Conservation (phyloP, 2,797 vertebrate species). For the Leptatherina wallacei region DNA sequence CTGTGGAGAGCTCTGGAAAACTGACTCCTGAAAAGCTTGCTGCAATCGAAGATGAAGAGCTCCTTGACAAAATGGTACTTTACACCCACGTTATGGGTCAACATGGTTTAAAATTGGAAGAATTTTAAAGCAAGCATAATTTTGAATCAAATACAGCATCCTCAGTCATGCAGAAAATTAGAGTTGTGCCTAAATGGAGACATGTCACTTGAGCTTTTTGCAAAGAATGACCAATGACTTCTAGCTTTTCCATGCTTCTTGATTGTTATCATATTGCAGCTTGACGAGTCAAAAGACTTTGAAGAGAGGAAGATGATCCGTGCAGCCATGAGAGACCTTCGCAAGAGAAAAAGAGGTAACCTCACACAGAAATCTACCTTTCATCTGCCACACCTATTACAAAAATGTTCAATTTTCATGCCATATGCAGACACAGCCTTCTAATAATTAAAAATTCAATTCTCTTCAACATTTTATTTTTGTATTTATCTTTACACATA, state of each 20-base stretch:
- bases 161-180: constrained; percentile 17
- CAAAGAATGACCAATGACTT: constrained; percentile 17
- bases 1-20: constrained; percentile 70
- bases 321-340: constrained; percentile 94
- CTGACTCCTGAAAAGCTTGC: constrained; percentile 87
- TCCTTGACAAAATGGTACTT: constrained; percentile 96
- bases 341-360: constrained; percentile 96
- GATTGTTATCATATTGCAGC: constrained; percentile 74
- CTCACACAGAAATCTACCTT: not conserved
- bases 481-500: not conserved
- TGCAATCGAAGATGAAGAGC: constrained; percentile 91
- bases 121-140: constrained; percentile 14
- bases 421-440: not conserved
- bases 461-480: not conserved
- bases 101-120: constrained; percentile 21
- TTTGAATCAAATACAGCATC: constrained; percentile 14
- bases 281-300: constrained; percentile 92
- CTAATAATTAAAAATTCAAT: not conserved
- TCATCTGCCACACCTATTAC: not conserved
- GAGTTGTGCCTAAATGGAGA: not conserved
- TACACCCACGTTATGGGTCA: constrained; percentile 19
- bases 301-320: constrained; percentile 95
- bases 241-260: constrained; percentile 34
- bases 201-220: constrained; percentile 18
- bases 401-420: not conserved